Evolutionary conservation across 2,888 invertebrate species (phyloP).

Genomic region (Brenthis daphne): DNA sequence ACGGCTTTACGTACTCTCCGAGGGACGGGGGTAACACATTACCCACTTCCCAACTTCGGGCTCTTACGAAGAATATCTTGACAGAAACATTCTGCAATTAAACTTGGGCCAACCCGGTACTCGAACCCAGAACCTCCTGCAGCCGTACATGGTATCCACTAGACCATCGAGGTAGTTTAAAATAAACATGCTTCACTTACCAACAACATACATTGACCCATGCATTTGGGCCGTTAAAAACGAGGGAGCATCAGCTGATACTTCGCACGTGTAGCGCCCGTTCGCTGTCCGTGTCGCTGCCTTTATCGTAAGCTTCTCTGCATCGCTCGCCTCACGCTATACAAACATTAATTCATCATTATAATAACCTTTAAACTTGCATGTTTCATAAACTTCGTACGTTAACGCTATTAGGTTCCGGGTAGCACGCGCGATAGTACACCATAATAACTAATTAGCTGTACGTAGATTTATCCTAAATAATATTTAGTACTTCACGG

Average conservation of each 20-base stretch:
- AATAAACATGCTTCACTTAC: slow-evolving; percentile 72
- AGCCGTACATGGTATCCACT: too few relatives aligned
- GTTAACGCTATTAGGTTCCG: background rate
- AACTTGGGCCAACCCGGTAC: too few relatives aligned
- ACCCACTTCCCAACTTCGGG: too few relatives aligned
- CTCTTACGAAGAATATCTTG: too few relatives aligned
- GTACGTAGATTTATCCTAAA: background rate
- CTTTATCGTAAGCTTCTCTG: slow-evolving; percentile 83
- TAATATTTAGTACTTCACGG: background rate
- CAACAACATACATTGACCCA: slow-evolving; percentile 87
- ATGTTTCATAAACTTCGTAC: background rate
- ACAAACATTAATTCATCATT: slow-evolving; percentile 23
- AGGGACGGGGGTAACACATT: too few relatives aligned
- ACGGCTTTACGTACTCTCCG: too few relatives aligned
- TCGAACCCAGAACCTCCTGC: too few relatives aligned
- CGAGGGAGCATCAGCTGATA: slow-evolving; percentile 87
- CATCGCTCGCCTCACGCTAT: slow-evolving; percentile 64
- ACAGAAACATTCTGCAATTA: too few relatives aligned
- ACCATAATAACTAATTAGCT: background rate
- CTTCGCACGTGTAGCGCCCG: slow-evolving; percentile 88
- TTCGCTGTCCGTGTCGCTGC: slow-evolving; percentile 84
- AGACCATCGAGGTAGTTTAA: too few relatives aligned
- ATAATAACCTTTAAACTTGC: slow-evolving; percentile 1
- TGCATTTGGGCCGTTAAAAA: slow-evolving; percentile 85
- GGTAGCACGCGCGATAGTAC: background rate